These are phyloP conservation scores for Zootoca vivipara DNA, from an alignment of 2,113 vertebrate genomes.

Conservation along the genomic window DNA sequence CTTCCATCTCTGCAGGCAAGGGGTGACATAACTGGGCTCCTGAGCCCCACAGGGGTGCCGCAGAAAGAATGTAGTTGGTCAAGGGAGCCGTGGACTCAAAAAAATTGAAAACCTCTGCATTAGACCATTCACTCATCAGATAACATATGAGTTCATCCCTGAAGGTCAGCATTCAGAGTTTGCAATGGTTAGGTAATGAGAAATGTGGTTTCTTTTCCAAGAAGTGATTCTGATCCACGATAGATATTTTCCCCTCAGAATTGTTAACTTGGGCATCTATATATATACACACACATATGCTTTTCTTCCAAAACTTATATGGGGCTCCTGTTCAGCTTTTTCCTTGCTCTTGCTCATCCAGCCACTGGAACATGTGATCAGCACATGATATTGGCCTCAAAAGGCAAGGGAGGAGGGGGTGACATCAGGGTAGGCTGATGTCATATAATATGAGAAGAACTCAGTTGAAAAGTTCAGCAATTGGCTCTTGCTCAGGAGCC, in stretches of 20 bases:
- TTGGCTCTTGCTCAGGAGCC: not conserved
- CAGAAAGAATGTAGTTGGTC: too few relatives aligned
- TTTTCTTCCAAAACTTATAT: not conserved
- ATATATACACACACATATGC: not conserved
- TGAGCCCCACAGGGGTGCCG: too few relatives aligned
- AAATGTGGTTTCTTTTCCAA: not conserved
- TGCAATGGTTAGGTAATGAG: not conserved
- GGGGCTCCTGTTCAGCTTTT: not conserved
- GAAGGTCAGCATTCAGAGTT: not conserved
- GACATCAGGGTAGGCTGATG: not conserved
- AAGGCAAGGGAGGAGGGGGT: not conserved
- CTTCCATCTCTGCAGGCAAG: too few relatives aligned
- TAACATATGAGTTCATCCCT: not conserved
- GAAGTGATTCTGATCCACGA: not conserved
- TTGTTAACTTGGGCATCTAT: not conserved
- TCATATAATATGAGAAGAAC: not conserved
- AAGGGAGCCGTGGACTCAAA: rapidly evolving
- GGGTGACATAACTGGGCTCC: too few relatives aligned
- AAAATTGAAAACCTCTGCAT: not conserved
- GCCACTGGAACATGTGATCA: not conserved
- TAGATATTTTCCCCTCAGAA: not conserved
- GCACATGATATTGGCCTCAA: not conserved
- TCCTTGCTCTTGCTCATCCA: not conserved
- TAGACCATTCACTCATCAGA: not conserved
- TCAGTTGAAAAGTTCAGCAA: not conserved